Evolutionary conservation across 2,888 invertebrate species (phyloP).

Genomic region (Tiliacea aurago): DNA sequence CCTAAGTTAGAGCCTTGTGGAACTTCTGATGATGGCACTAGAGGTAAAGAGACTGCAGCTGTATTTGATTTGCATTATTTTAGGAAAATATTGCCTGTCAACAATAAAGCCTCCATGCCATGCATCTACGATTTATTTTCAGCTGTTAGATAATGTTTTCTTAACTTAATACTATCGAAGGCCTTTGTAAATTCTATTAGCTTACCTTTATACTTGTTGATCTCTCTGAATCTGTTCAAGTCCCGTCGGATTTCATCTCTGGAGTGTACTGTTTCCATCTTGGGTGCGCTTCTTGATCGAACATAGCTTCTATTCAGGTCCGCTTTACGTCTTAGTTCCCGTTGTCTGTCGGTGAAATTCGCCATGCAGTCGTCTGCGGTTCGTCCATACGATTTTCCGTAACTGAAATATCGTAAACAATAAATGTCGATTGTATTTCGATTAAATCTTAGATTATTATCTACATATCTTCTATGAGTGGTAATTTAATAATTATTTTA

Average conservation of each 20-base stretch:
- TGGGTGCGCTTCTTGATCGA: slow-evolving; percentile 90
- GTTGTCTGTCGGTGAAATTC: slow-evolving; percentile 88
- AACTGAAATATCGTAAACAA: slow-evolving; percentile 70
- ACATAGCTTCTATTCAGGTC: slow-evolving; percentile 85
- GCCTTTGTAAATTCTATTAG: not conserved
- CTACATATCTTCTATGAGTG: slow-evolving; percentile 15
- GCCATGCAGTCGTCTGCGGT: slow-evolving; percentile 91
- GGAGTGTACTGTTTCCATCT: slow-evolving; percentile 90
- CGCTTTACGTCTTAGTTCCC: slow-evolving; percentile 82
- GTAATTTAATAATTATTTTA: not conserved
- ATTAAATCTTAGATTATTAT: slow-evolving; percentile 17
- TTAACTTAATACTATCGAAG: slow-evolving; percentile 5
- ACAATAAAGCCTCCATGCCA: not conserved
- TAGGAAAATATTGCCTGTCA: not conserved
- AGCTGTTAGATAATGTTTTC: not conserved
- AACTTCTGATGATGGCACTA: slow-evolving; percentile 18
- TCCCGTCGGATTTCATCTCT: slow-evolving; percentile 89
- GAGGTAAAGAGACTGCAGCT: not conserved
- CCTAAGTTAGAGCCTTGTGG: slow-evolving; percentile 52
- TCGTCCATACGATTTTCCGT: slow-evolving; percentile 90
- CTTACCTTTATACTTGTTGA: slow-evolving; percentile 89
- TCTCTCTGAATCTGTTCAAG: slow-evolving; percentile 88
- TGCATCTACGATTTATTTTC: not conserved
- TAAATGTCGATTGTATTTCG: not conserved
- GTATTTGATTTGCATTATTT: not conserved